Percentiles rank a stretch among this genome's conserved stretches.
These are phyloP conservation scores for Pseudolycoriella hygida DNA, from an alignment of 2,888 invertebrate genomes.

Conservation along the genomic window DNA sequence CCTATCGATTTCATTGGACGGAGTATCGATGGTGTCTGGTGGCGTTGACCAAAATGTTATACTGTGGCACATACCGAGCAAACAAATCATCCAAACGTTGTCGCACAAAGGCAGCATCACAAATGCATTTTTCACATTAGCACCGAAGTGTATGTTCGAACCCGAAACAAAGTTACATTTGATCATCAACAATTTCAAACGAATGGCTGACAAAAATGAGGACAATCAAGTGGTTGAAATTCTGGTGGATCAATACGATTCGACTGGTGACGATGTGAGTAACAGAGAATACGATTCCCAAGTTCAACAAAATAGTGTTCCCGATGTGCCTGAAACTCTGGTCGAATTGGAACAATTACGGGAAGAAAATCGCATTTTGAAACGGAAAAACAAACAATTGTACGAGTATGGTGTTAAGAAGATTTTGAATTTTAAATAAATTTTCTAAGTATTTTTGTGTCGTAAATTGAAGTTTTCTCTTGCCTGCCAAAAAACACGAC, in stretches of 20 bases:
- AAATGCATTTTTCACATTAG: conserved; percentile 46
- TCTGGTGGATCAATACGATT: conserved; percentile 2
- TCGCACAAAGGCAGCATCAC: conserved; percentile 57
- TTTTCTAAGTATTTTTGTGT: no score
- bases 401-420: conserved; percentile 23
- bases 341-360: conserved; percentile 19
- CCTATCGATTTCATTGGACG: conserved; percentile 53
- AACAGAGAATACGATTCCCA: background rate
- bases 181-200: conserved; percentile 41
- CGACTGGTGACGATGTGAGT: background rate
- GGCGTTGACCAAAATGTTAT: conserved; percentile 55
- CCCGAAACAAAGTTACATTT: conserved; percentile 38
- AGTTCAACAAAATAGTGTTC: no score
- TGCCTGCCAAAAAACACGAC: no score
- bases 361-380: conserved; percentile 35
- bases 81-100: conserved; percentile 51
- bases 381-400: conserved; percentile 38
- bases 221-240: conserved; percentile 3
- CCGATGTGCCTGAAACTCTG: background rate
- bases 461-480: no score
- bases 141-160: conserved; percentile 39
- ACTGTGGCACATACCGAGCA: conserved; percentile 65
- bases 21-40: conserved; percentile 54
- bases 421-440: no score
- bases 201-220: conserved; percentile 34